A percentile compares a stretch with the other conserved stretches of the same genome.
Evolutionary conservation across 2,797 vertebrate species (phyloP).

Genomic region (Eupleurogrammus muticus): DNA sequence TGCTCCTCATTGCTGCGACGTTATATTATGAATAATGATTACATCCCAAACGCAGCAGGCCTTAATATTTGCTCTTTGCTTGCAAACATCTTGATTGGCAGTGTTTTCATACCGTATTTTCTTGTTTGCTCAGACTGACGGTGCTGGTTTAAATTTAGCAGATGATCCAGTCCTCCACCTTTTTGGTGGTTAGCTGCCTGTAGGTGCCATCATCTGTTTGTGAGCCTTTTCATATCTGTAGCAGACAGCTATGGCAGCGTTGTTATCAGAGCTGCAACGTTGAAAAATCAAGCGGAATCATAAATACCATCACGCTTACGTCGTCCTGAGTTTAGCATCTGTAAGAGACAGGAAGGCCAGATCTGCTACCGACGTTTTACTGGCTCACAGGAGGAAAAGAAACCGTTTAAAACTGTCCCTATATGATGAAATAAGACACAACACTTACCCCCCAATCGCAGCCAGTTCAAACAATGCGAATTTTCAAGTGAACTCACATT

Average conservation of each 20-base stretch:
- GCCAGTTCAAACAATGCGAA: background rate
- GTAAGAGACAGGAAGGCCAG: background rate
- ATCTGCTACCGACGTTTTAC: too few relatives aligned
- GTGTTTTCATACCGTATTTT: background rate
- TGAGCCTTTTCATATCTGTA: background rate
- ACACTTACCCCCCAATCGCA: too few relatives aligned
- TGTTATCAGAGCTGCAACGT: background rate
- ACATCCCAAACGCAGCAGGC: background rate
- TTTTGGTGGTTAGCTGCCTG: background rate
- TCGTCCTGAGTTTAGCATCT: background rate
- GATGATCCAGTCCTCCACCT: too few relatives aligned
- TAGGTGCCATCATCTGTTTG: background rate
- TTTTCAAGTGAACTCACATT: background rate
- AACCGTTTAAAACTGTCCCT: background rate
- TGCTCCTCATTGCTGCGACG: background rate
- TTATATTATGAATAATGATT: slow-evolving; percentile 13
- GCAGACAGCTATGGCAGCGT: background rate
- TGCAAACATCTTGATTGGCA: background rate
- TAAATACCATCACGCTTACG: background rate
- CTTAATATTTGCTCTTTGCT: background rate
- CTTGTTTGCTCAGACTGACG: background rate
- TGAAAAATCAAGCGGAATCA: background rate
- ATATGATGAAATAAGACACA: slow-evolving; percentile 1
- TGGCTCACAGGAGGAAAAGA: background rate
- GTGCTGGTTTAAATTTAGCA: background rate